Evolutionary conservation across 2,888 invertebrate species (phyloP).

Genomic region (Philonicus albiceps): DNA sequence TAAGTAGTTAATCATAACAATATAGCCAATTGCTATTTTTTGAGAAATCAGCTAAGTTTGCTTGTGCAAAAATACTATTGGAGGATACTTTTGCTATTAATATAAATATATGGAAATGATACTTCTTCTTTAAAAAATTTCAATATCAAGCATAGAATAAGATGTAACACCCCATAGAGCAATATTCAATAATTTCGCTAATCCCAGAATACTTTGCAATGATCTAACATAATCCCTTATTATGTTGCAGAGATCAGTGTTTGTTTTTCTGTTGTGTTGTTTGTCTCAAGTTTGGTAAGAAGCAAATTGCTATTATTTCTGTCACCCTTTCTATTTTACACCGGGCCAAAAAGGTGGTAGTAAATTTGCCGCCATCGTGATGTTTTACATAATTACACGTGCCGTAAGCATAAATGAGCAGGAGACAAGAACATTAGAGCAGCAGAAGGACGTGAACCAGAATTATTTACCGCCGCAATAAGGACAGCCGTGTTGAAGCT

Average conservation of each 20-base stretch:
- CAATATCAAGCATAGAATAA: too few species aligned
- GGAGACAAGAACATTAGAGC: conserved; percentile 26
- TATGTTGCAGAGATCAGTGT: background rate
- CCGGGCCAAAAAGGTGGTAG: background rate
- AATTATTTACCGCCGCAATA: conserved; percentile 37
- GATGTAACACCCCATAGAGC: background rate
- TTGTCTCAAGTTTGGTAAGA: background rate
- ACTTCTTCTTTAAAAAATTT: too few species aligned
- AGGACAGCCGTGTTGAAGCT: conserved; percentile 30
- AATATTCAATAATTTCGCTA: background rate
- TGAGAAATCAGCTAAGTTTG: too few species aligned
- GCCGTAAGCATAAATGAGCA: conserved; percentile 32
- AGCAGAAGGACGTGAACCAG: conserved; percentile 20
- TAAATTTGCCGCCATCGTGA: conserved; percentile 3
- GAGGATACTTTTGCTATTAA: too few species aligned
- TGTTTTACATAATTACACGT: conserved; percentile 40
- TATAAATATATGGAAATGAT: too few species aligned
- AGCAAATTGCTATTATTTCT: conserved; percentile 3
- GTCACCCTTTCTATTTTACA: background rate
- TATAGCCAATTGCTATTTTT: too few species aligned
- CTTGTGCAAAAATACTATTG: too few species aligned
- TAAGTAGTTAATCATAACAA: too few species aligned
- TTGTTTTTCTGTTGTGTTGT: background rate
- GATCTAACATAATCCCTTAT: background rate
- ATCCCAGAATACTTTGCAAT: background rate